Evolutionary conservation across 2,888 invertebrate genomes (phyloP).

Genomic region (Eilema caniola): DNA sequence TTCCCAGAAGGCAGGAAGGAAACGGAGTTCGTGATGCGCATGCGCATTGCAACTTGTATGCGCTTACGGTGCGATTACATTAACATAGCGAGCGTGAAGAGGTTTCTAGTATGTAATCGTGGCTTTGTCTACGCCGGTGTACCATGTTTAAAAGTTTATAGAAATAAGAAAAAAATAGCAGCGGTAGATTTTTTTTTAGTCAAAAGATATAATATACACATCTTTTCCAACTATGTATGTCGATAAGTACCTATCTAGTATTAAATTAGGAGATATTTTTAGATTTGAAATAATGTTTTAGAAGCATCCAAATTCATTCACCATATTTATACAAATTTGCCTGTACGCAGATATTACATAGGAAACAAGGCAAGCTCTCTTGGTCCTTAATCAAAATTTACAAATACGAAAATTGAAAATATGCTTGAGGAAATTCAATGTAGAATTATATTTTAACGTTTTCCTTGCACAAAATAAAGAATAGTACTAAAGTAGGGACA

Average conservation of each 20-base stretch:
- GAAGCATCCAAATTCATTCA: too few species aligned
- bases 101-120: not conserved
- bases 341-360: not conserved
- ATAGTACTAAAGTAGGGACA: too few species aligned
- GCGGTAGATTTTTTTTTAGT: too few species aligned
- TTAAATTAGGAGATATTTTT: too few species aligned
- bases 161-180: too few species aligned
- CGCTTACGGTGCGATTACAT: constrained; percentile 25
- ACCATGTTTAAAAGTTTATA: not conserved
- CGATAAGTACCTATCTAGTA: too few species aligned
- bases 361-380: not conserved
- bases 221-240: too few species aligned
- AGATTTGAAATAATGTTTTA: too few species aligned
- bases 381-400: not conserved
- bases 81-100: constrained; percentile 19
- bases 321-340: too few species aligned
- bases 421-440: too few species aligned
- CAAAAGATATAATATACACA: too few species aligned
- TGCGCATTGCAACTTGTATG: constrained; percentile 60
- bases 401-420: not conserved
- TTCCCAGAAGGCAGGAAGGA: constrained; percentile 80
- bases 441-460: too few species aligned
- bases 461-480: not conserved
- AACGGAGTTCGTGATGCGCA: constrained; percentile 69
- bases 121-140: not conserved